Evolutionary conservation across 2,797 vertebrate species (phyloP), one percentile per base, ranked within the genome.

Genomic region (Pogoniulus pusillus): DNA sequence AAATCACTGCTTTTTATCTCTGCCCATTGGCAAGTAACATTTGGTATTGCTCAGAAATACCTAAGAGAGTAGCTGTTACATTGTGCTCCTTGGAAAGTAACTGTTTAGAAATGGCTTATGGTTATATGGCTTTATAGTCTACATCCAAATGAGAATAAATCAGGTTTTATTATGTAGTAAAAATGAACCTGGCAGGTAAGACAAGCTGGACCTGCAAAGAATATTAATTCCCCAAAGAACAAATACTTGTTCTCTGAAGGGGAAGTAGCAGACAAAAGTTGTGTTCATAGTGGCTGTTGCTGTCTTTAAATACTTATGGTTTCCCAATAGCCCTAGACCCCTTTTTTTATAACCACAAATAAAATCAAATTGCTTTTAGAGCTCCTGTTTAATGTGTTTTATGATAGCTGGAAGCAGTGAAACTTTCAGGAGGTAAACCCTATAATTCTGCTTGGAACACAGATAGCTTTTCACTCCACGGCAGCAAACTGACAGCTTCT

Each of bases 101-200:
- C 79, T 89, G 85, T 87, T 93, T 91, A 85, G 79, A 92, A 91
- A 86, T 37, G 45, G 51, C 34, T 83, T 76, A 71, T 62, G 58
- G 58, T 95, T 89, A 82, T 79, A 85, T 65, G 35, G 47, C 66
- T 79, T 76, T 74, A 91, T 79, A 70, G 9, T 82, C 58, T 70
- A 32, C 37, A 93, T 24, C 18, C 57, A 88, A 91, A 94, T 80
- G 37, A 90, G 80, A 91, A 91, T 93, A 93, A 91, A 92, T 90
- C 75, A 78, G 39, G 62, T 77, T 94, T 90, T 94, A 88, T 91
- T 90, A 39, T n/a, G 51, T 35, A 89, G 83, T 89, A 90, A 90
- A 90, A 91, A 88, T 53, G 58, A 92, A 77, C 12, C 16, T 16
- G 5, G 45, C 18, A 87, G 26, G 49, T 80, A 87, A 80, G 19